Evolutionary conservation across 2,888 invertebrate genomes (phyloP), one percentile per base, ranked within the genome.

Genomic region (Pandemis cinnamomeana): DNA sequence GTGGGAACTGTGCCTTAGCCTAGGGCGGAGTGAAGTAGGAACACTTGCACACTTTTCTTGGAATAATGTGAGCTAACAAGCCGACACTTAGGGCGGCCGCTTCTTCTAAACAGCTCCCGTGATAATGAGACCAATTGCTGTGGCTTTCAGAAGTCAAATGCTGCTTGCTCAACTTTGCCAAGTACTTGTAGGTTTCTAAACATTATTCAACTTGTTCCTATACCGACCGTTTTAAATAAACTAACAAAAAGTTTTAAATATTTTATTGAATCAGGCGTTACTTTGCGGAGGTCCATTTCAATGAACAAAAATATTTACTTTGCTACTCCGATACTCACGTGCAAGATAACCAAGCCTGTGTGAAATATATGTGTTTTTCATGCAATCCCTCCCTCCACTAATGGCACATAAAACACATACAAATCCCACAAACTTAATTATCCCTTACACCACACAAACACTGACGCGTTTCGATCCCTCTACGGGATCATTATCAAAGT

Each of bases 21-120:
- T 64, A 46, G 58, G 63, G 68, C 58, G 68, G 58, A 68, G 64
- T 72, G 68, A 68, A 72, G 48, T 68, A 55, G 66, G 53, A 68
- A 63, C 72, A 62, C 62, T 72, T 61, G 61, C 62, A 67, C 72
- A 67, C 36, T 68, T 72, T 68, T 62, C 62, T 68, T 55, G 15
- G 62, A 41, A 68, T 67, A 58, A 67, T 44, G 67, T 36, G 36
- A 41, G 64, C 53, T 72, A 55, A 72, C 67, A 63, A 62, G 67
- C 41, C 63, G 15, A 48, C 42, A 15, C 58, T 58, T 46, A 20
- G 41, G 41, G 27, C 36, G 63, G 44, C 15, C 53, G 61, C 15
- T 51, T 42, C 0, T 20, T 20, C 55, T 20, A 42, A 55, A 70
- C 51, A 42, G 5, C 44, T 66, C 55, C 62, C 62, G 44, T 0